Conservation (phyloP, 2,113 vertebrate species). For the Myiozetetes cayanensis region DNA sequence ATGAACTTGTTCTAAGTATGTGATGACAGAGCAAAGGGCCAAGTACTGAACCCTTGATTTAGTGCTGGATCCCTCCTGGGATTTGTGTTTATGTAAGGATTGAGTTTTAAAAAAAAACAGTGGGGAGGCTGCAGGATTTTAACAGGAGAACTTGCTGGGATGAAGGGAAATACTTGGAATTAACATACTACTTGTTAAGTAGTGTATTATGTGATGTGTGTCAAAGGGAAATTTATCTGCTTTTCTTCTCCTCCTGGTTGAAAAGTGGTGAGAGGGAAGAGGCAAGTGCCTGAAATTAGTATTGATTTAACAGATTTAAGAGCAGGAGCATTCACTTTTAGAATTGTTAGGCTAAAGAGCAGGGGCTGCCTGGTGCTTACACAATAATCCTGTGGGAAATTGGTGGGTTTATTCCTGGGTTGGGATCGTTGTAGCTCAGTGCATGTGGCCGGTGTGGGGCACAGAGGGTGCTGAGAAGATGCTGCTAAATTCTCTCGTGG, state of each 20-base stretch:
- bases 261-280: background rate
- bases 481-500: background rate
- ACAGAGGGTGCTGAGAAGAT: background rate
- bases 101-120: background rate
- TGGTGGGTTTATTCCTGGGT: background rate
- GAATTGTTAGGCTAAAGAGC: background rate
- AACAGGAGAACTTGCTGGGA: background rate
- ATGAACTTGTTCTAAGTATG: background rate
- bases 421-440: background rate
- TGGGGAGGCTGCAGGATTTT: background rate
- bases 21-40: background rate
- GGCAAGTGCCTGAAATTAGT: background rate
- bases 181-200: background rate
- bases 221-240: background rate
- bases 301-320: background rate
- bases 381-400: background rate
- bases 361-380: background rate
- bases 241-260: background rate
- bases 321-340: background rate
- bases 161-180: background rate
- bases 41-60: background rate
- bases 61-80: background rate
- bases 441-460: background rate
- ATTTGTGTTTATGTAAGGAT: background rate
- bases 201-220: fast-evolving